These are phyloP conservation scores for Patella depressa DNA, from an alignment of 2,888 invertebrate species.

Conservation along the genomic window DNA sequence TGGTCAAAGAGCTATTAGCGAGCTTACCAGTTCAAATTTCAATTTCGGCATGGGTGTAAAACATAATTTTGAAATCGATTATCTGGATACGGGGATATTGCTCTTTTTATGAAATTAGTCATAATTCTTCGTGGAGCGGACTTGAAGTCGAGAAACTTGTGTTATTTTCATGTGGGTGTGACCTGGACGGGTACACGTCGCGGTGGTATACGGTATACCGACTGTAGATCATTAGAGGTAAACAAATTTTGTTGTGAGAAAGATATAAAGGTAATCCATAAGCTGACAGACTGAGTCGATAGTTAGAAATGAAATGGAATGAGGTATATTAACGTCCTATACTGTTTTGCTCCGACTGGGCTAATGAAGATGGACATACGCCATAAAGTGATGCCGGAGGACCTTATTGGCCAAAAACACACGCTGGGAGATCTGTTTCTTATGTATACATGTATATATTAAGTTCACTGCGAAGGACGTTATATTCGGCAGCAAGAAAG, in stretches of 20 bases:
- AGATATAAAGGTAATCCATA: conserved; percentile 13
- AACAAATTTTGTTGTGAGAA: conserved; percentile 6
- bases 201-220: conserved; percentile 21
- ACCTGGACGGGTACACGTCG: not conserved
- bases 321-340: too few relatives aligned
- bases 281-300: conserved; percentile 23
- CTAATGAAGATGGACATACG: too few relatives aligned
- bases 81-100: conserved; percentile 6
- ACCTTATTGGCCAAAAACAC: too few relatives aligned
- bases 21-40: not conserved
- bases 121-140: conserved; percentile 18
- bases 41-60: too few relatives aligned
- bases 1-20: too few relatives aligned
- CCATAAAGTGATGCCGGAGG: too few relatives aligned
- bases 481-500: too few relatives aligned
- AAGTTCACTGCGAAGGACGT: too few relatives aligned
- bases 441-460: too few relatives aligned
- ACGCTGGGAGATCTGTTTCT: too few relatives aligned
- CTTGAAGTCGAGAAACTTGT: conserved; percentile 14
- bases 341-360: too few relatives aligned
- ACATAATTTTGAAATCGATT: too few relatives aligned
- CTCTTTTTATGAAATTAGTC: not conserved
- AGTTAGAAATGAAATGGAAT: not conserved
- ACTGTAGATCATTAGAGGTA: conserved; percentile 17
- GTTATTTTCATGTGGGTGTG: not conserved